Evolutionary conservation across 1,140 invertebrate species (phyloP).

Genomic region (Pygmarrhopalites habei): DNA sequence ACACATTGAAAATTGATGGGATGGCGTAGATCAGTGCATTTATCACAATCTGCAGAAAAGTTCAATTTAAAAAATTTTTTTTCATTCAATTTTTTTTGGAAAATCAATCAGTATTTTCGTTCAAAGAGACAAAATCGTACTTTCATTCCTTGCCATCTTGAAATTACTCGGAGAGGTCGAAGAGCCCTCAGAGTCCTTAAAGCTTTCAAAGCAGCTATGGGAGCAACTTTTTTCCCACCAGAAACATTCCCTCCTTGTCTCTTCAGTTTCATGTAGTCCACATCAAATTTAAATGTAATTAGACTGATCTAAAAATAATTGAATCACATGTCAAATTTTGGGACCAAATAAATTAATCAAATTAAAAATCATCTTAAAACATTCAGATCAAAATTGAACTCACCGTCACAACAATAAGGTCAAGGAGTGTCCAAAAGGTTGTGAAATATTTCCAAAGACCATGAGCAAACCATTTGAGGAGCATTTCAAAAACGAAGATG

Average conservation of each 20-base stretch:
- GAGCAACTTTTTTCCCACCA: not conserved
- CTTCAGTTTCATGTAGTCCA: not conserved
- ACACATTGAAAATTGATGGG: conserved; percentile 87
- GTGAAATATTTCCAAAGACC: conserved; percentile 93
- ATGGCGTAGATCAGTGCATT: conserved; percentile 91
- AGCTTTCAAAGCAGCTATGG: conserved; percentile 69
- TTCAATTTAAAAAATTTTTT: not conserved
- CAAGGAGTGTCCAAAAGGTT: conserved; percentile 90
- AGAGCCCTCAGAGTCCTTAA: conserved; percentile 71
- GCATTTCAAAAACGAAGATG: conserved; percentile 89
- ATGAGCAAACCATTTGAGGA: conserved; percentile 88
- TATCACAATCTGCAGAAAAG: conserved; percentile 63
- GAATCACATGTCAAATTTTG: not conserved
- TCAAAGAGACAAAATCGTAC: conserved; percentile 46
- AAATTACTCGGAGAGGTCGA: conserved; percentile 77
- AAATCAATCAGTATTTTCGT: no score
- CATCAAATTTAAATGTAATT: not conserved
- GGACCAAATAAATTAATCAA: not conserved
- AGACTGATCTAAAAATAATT: not conserved
- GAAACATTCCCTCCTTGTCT: not conserved
- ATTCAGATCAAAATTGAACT: conserved; percentile 48
- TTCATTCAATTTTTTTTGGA: no score
- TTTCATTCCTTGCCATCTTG: conserved; percentile 88
- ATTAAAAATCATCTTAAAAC: not conserved
- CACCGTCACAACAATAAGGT: conserved; percentile 95